phyloP scores from a whole-genome alignment of 2,888 invertebrate genomes.

The Latheticus oryzae region DNA sequence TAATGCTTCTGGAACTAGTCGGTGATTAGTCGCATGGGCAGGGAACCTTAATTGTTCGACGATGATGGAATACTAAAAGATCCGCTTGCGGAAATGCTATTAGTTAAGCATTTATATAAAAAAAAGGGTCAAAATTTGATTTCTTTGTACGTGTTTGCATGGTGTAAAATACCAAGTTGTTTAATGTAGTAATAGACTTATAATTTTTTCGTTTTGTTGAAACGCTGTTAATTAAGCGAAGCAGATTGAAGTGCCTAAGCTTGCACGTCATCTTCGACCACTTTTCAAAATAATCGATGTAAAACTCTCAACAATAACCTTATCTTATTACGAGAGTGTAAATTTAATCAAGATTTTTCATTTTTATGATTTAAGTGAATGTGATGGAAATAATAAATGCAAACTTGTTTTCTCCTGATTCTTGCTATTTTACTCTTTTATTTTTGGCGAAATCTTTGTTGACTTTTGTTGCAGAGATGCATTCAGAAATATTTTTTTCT shows the following conservation, averaged over 20 bases:
- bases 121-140: too few species aligned
- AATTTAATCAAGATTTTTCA: conserved; percentile 10
- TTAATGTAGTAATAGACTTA: conserved; percentile 28
- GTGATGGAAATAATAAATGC: conserved; percentile 2
- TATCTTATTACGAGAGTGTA: neutral
- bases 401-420: too few species aligned
- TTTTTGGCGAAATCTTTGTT: too few species aligned
- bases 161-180: conserved; percentile 13
- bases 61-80: neutral
- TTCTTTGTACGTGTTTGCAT: too few species aligned
- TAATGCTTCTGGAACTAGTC: conserved; percentile 3
- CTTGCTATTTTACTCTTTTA: too few species aligned
- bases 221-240: conserved; percentile 31
- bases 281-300: conserved; percentile 26
- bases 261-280: conserved; percentile 28
- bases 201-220: conserved; percentile 24
- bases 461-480: too few species aligned
- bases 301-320: conserved; percentile 22
- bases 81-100: conserved; percentile 3
- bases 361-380: too few species aligned
- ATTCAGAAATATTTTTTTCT: too few species aligned
- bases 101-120: too few species aligned
- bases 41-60: conserved; percentile 2
- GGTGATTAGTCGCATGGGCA: neutral
- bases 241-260: conserved; percentile 26